A percentile compares a stretch with the other conserved stretches of the same genome.
These are phyloP conservation scores for Lasioglossum zephyrum DNA, from an alignment of 2,888 invertebrate species.

Conservation along the genomic window DNA sequence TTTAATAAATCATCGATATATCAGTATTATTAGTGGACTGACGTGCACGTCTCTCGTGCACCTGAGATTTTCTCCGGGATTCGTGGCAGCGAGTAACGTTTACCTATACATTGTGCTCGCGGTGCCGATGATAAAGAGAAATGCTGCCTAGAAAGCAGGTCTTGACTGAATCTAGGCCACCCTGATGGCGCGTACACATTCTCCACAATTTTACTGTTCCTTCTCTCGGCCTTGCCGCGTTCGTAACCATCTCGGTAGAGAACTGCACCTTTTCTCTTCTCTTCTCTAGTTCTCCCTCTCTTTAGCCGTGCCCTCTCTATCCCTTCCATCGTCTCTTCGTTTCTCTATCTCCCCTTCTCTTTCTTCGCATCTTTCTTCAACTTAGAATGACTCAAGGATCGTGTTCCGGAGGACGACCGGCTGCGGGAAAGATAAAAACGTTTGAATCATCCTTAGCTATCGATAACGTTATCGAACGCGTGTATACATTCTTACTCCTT, in stretches of 20 bases:
- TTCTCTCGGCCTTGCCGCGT: slow-evolving; percentile 78
- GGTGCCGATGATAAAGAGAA: slow-evolving; percentile 83
- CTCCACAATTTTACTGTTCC: slow-evolving; percentile 83
- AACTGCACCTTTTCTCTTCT: slow-evolving; percentile 62
- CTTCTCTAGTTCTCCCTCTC: slow-evolving; percentile 40
- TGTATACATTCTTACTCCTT: background rate
- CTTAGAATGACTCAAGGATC: slow-evolving; percentile 65
- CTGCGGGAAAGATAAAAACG: slow-evolving; percentile 41
- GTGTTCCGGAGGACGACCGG: slow-evolving; percentile 65
- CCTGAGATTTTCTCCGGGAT: slow-evolving; percentile 75
- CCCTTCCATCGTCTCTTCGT: slow-evolving; percentile 34
- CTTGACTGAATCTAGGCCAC: slow-evolving; percentile 84
- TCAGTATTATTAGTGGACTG: slow-evolving; percentile 11
- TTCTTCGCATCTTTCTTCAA: slow-evolving; percentile 24
- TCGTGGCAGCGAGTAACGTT: slow-evolving; percentile 71
- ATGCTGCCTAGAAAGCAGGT: slow-evolving; percentile 85
- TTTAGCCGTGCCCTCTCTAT: slow-evolving; percentile 31
- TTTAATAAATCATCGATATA: slow-evolving; percentile 25
- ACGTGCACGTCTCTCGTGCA: slow-evolving; percentile 36
- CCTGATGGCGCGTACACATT: slow-evolving; percentile 81
- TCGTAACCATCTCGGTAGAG: slow-evolving; percentile 60
- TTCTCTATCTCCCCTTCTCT: slow-evolving; percentile 45
- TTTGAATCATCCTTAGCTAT: slow-evolving; percentile 25
- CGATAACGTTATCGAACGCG: slow-evolving; percentile 7
- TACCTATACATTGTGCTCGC: slow-evolving; percentile 72